phyloP scores from a whole-genome alignment of 37 sponge, comb jelly and placozoan species.

The Chondrosia reniformis region DNA sequence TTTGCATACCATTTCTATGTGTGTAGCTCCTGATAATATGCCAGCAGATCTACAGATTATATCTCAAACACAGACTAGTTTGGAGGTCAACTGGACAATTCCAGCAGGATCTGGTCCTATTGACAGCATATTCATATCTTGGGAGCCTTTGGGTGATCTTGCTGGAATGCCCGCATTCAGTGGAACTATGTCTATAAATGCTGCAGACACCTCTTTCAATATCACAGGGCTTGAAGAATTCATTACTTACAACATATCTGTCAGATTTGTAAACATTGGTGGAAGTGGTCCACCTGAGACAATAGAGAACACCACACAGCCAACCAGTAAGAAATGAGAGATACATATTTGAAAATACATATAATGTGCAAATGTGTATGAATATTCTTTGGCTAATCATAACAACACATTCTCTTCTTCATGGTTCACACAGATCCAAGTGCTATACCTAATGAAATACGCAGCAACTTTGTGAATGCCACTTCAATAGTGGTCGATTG shows the following conservation, averaged over 20 bases:
- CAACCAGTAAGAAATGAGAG: neutral
- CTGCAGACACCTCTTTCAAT: too few relatives aligned
- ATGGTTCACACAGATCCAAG: neutral
- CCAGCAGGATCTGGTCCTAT: neutral
- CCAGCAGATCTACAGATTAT: too few relatives aligned
- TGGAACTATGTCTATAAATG: neutral
- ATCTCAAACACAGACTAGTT: too few relatives aligned
- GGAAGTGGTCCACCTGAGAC: neutral
- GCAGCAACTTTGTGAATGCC: neutral
- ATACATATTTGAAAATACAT: too few relatives aligned
- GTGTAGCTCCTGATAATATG: too few relatives aligned
- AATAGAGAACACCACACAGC: neutral
- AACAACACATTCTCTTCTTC: too few relatives aligned
- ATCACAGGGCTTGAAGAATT: neutral
- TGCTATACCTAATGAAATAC: neutral
- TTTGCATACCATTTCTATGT: too few relatives aligned
- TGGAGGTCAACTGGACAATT: neutral
- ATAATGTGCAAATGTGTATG: too few relatives aligned
- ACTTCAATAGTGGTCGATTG: neutral
- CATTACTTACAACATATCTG: neutral
- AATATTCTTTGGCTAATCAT: too few relatives aligned
- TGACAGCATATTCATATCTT: neutral
- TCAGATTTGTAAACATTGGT: neutral
- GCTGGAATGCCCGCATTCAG: neutral
- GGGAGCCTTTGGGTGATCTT: conserved; percentile 12